These are phyloP conservation scores for Piezodorus guildinii DNA, from an alignment of 1,140 invertebrate species.

Conservation along the genomic window DNA sequence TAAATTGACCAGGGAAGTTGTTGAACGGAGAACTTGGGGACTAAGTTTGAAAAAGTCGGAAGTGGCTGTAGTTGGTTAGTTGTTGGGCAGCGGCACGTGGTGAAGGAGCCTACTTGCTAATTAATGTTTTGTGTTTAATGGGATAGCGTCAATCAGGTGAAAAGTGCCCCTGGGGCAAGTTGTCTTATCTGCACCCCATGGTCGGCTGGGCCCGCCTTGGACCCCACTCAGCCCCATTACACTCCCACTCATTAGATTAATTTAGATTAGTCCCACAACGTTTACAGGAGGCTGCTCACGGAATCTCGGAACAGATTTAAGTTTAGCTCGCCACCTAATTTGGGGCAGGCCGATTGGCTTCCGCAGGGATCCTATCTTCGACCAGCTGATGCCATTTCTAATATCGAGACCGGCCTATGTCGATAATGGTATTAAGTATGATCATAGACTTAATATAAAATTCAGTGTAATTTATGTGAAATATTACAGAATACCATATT, in stretches of 20 bases:
- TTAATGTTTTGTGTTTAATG: constrained; percentile 15
- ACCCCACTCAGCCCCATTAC: constrained; percentile 2
- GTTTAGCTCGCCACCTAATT: constrained; percentile 14
- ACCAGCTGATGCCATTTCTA: no score
- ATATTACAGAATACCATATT: no score
- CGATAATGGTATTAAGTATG: no score
- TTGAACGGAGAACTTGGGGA: no score
- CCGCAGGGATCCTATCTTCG: no score
- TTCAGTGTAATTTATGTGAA: no score
- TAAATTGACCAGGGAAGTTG: no score
- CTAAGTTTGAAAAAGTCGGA: no score
- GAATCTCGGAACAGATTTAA: constrained; percentile 14
- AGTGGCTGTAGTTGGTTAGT: no score
- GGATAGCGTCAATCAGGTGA: constrained; percentile 11
- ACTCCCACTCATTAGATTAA: constrained; percentile 14
- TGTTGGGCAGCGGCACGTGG: no score
- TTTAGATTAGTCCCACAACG: constrained; percentile 7
- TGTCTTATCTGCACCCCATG: constrained; percentile 3
- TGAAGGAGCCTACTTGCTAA: not conserved
- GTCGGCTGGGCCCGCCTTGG: constrained; percentile 7
- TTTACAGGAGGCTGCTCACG: constrained; percentile 4
- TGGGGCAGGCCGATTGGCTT: not conserved
- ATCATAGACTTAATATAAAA: no score
- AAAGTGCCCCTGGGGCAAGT: not conserved
- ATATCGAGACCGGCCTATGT: no score